Percentiles rank a stretch among this genome's conserved stretches.
phyloP scores from a whole-genome alignment of 2,113 vertebrate species.

The Bettongia penicillata region DNA sequence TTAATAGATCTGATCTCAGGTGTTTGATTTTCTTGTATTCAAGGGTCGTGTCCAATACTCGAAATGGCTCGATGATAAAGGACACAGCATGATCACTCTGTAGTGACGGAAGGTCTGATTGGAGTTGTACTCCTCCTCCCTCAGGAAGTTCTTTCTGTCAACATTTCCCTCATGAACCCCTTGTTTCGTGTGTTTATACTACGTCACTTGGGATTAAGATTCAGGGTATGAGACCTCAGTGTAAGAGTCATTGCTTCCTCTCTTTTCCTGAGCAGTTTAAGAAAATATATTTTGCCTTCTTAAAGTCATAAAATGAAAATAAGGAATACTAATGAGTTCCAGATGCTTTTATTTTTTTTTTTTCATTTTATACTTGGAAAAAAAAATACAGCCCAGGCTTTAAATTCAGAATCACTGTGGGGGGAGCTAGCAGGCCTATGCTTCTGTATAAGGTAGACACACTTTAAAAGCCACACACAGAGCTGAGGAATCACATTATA shows the following conservation, averaged over 20 bases:
- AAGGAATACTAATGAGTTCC: conserved; percentile 72
- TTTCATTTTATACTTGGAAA: conserved; percentile 75
- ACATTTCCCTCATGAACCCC: neutral
- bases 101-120: neutral
- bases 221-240: conserved; percentile 19
- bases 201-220: neutral
- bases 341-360: conserved; percentile 75
- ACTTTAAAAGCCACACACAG: neutral
- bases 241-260: conserved; percentile 55
- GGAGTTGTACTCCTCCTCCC: neutral
- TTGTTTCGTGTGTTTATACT: conserved; percentile 43
- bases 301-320: conserved; percentile 58
- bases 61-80: neutral
- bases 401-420: conserved; percentile 40
- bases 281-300: conserved; percentile 66
- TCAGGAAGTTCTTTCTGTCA: neutral
- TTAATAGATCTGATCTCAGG: neutral
- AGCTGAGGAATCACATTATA: neutral
- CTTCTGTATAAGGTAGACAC: neutral
- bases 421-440: neutral
- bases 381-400: conserved; percentile 69
- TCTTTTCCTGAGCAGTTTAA: conserved; percentile 26
- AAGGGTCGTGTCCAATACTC: neutral
- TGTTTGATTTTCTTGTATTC: neutral
- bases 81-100: neutral